Conservation (phyloP, 2,797 vertebrate genomes). For the Girardinus metallicus region DNA sequence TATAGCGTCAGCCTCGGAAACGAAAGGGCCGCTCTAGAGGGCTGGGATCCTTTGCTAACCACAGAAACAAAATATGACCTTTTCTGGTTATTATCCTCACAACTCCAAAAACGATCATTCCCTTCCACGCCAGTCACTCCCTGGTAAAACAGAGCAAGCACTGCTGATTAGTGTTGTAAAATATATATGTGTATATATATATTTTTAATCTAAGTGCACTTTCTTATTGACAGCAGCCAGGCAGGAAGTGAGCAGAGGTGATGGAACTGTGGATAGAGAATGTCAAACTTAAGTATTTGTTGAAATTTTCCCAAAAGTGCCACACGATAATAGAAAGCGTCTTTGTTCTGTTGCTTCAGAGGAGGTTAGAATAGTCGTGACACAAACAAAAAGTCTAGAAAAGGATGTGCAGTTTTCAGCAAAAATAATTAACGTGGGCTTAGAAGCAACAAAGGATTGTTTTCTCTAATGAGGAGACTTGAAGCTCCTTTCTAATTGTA, state of each 20-base stretch:
- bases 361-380: constrained; percentile 37
- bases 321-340: constrained; percentile 46
- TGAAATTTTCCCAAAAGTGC: constrained; percentile 59
- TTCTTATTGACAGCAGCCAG: constrained; percentile 70
- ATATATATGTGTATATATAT: constrained; percentile 16
- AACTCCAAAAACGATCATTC: constrained; percentile 13
- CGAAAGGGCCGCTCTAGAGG: constrained; percentile 64
- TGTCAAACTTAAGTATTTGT: constrained; percentile 13
- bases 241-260: constrained; percentile 74
- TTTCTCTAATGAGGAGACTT: constrained; percentile 54
- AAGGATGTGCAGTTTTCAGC: constrained; percentile 28
- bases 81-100: constrained; percentile 60
- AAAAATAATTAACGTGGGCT: constrained; percentile 37
- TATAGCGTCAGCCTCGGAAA: constrained; percentile 62
- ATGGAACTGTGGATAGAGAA: constrained; percentile 39
- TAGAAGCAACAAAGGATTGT: constrained; percentile 55
- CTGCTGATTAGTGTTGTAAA: constrained; percentile 70
- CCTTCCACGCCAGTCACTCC: constrained; percentile 9
- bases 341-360: constrained; percentile 51
- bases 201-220: constrained; percentile 70
- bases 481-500: constrained; percentile 40
- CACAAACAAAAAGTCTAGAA: constrained; percentile 35
- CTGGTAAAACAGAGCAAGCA: constrained; percentile 64
- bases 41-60: constrained; percentile 81
- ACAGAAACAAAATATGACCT: constrained; percentile 78